Conservation (phyloP, 1,140 invertebrate genomes). For the Brachionus manjavacas region DNA sequence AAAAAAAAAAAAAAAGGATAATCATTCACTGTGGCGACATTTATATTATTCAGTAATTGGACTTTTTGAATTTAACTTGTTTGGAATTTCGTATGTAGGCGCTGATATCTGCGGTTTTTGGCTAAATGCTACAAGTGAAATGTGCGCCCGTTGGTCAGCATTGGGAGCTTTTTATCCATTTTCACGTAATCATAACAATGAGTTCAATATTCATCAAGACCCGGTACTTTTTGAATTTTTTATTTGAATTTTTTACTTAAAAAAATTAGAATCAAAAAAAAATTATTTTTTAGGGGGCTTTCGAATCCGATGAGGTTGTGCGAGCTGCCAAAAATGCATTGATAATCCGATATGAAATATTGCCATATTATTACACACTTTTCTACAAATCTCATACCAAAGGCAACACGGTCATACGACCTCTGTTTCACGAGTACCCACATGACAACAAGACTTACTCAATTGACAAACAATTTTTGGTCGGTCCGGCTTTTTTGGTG, state of each 20-base stretch:
- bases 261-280: neutral
- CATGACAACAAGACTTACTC: constrained; percentile 65
- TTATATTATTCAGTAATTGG: constrained; percentile 51
- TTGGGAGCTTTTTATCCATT: constrained; percentile 62
- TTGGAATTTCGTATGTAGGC: constrained; percentile 66
- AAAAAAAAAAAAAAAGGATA: constrained; percentile 46
- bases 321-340: constrained; percentile 65
- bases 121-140: constrained; percentile 67
- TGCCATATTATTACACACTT: constrained; percentile 77
- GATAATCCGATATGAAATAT: constrained; percentile 66
- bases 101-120: constrained; percentile 85
- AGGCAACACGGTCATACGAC: constrained; percentile 70
- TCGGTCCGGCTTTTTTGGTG: constrained; percentile 71
- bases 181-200: constrained; percentile 54
- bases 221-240: constrained; percentile 44
- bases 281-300: constrained; percentile 12
- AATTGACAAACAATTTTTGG: constrained; percentile 75
- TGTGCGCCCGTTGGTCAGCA: constrained; percentile 61
- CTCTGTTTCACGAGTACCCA: constrained; percentile 65
- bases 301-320: constrained; percentile 51
- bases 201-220: constrained; percentile 48
- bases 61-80: constrained; percentile 33
- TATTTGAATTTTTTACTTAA: neutral
- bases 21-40: constrained; percentile 51
- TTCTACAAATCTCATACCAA: constrained; percentile 69